These are phyloP conservation scores for Scaptodrosophila latifasciaeformis DNA, from an alignment of 2,888 invertebrate species.

Conservation along the genomic window DNA sequence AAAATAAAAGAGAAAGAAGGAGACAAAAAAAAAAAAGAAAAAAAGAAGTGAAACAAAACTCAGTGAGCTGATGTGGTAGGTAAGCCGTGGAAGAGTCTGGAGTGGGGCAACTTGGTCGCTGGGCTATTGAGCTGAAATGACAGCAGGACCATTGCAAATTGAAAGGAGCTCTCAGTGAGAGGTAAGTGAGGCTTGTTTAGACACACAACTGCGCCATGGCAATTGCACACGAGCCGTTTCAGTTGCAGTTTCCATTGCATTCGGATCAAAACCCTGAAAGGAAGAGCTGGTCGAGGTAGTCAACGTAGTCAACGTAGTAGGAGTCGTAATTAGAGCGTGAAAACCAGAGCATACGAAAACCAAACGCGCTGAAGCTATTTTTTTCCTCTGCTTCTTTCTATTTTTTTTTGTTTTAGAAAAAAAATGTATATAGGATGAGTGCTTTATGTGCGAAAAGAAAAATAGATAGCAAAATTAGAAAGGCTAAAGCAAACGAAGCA, in stretches of 20 bases:
- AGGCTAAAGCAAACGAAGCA: conserved; percentile 64
- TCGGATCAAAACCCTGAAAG: not conserved
- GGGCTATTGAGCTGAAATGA: conserved; percentile 64
- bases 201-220: conserved; percentile 52
- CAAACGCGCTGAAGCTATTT: conserved; percentile 60
- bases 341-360: conserved; percentile 72
- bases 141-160: conserved; percentile 62
- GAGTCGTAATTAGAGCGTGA: conserved; percentile 73
- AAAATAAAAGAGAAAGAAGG: not conserved
- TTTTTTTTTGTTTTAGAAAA: conserved; percentile 26
- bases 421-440: conserved; percentile 34
- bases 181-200: conserved; percentile 67
- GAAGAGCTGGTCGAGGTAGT: not conserved
- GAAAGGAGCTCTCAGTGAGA: conserved; percentile 63
- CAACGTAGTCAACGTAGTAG: conserved; percentile 33
- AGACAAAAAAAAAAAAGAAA: not conserved
- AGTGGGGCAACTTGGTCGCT: conserved; percentile 4
- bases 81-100: not conserved
- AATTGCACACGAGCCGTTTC: conserved; percentile 49
- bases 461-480: conserved; percentile 66
- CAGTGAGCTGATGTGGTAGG: conserved; percentile 2
- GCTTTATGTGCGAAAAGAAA: conserved; percentile 65
- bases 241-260: conserved; percentile 7
- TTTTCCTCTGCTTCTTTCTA: conserved; percentile 20
- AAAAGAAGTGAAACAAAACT: no score